These are phyloP conservation scores for Corydoras sp. DNA, from an alignment of 2,113 vertebrate species.

Conservation along the genomic window DNA sequence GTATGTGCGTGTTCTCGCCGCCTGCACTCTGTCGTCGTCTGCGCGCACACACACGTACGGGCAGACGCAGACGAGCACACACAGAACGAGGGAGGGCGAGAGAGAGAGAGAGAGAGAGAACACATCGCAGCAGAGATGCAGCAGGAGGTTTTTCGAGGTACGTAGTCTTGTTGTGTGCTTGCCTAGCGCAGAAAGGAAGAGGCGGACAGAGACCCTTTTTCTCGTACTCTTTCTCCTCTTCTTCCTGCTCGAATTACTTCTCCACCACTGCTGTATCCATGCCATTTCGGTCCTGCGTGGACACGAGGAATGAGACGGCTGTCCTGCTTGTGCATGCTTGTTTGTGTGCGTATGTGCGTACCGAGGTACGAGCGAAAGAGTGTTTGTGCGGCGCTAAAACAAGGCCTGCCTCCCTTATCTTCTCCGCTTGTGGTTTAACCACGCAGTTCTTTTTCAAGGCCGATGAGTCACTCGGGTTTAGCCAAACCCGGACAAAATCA, in stretches of 20 bases:
- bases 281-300: conserved; percentile 51
- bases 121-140: conserved; percentile 79
- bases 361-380: conserved; percentile 40
- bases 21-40: conserved; percentile 37
- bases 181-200: conserved; percentile 64
- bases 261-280: conserved; percentile 45
- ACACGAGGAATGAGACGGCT: conserved; percentile 48
- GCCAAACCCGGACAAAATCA: conserved; percentile 50
- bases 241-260: conserved; percentile 27
- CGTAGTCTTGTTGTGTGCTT: conserved; percentile 73
- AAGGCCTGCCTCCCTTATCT: conserved; percentile 71
- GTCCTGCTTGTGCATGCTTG: conserved; percentile 41
- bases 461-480: conserved; percentile 62
- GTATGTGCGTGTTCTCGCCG: conserved; percentile 42
- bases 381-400: conserved; percentile 56
- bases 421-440: conserved; percentile 66
- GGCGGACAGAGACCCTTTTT: conserved; percentile 57
- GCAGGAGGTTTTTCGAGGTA: conserved; percentile 76
- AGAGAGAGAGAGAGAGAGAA: conserved; percentile 62
- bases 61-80: conserved; percentile 55
- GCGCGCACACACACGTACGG: conserved; percentile 50
- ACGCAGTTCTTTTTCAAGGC: conserved; percentile 73
- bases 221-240: conserved; percentile 51
- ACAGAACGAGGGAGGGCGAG: conserved; percentile 52
- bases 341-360: conserved; percentile 40